Evolutionary conservation across 2,888 invertebrate species (phyloP).

Genomic region (Eupsilia transversa): DNA sequence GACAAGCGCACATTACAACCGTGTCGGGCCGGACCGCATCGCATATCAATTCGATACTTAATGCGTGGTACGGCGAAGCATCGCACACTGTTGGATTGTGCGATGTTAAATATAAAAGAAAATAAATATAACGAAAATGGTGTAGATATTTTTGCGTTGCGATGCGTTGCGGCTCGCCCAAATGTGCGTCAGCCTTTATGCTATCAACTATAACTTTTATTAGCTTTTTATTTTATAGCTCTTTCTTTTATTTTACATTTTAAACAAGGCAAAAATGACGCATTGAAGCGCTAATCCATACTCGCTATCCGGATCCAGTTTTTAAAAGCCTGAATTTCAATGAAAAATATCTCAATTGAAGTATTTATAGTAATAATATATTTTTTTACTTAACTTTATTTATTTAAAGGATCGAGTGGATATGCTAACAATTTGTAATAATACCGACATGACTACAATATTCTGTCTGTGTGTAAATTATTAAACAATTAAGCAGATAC

Average conservation of each 20-base stretch:
- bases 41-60: not conserved
- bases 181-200: not conserved
- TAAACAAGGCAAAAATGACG: not conserved
- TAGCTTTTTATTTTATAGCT: no score
- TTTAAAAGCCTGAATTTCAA: not conserved
- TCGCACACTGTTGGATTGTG: no score
- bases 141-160: not conserved
- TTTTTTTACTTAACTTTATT: not conserved
- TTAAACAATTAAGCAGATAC: conserved; percentile 51
- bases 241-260: not conserved
- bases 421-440: not conserved
- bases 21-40: not conserved
- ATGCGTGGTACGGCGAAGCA: no score
- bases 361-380: not conserved
- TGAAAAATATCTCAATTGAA: not conserved
- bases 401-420: not conserved
- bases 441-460: conserved; percentile 9
- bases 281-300: not conserved
- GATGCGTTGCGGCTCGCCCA: no score
- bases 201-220: no score
- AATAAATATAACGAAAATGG: not conserved
- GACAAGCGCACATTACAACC: not conserved
- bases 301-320: not conserved
- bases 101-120: not conserved
- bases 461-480: conserved; percentile 41